Evolutionary conservation across 2,888 invertebrate genomes (phyloP).

Genomic region (Campoplex nolae): DNA sequence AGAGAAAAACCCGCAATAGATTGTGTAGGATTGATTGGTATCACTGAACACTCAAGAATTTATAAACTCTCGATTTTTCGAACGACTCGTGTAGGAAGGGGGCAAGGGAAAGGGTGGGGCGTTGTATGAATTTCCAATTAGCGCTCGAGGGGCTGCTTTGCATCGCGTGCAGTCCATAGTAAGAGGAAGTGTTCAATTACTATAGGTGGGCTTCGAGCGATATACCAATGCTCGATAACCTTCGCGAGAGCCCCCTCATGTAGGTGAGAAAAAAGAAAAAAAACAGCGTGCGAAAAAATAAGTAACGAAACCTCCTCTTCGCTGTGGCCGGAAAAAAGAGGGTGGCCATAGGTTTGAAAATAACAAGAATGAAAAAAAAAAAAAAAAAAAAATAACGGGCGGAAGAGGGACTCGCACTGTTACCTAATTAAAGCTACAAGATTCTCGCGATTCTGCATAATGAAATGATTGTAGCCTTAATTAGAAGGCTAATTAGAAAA

Average conservation of each 20-base stretch:
- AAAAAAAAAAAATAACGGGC: constrained; percentile 55
- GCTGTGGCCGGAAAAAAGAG: constrained; percentile 40
- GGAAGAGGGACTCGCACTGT: constrained; percentile 50
- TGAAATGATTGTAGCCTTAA: constrained; percentile 68
- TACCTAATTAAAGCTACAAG: constrained; percentile 69
- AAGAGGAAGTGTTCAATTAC: constrained; percentile 64
- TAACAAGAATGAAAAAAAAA: constrained; percentile 32
- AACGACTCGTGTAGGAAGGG: constrained; percentile 5
- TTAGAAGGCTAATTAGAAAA: constrained; percentile 67
- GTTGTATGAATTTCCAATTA: constrained; percentile 56
- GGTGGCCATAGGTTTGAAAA: constrained; percentile 38
- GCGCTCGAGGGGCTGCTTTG: constrained; percentile 19
- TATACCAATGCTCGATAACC: constrained; percentile 54
- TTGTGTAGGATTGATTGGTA: neutral
- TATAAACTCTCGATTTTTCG: constrained; percentile 25
- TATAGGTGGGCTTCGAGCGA: constrained; percentile 44
- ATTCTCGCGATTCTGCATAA: constrained; percentile 66
- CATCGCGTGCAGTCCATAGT: constrained; percentile 51
- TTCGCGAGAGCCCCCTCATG: constrained; percentile 45
- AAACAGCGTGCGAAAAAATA: constrained; percentile 34
- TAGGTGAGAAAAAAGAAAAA: constrained; percentile 34
- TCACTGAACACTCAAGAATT: constrained; percentile 4
- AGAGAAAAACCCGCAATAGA: neutral
- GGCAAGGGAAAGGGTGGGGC: neutral
- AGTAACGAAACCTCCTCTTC: constrained; percentile 36